A percentile compares a stretch with the other conserved stretches of the same genome.
Conservation (phyloP, 2,113 vertebrate genomes). For the Saccopteryx leptura region DNA sequence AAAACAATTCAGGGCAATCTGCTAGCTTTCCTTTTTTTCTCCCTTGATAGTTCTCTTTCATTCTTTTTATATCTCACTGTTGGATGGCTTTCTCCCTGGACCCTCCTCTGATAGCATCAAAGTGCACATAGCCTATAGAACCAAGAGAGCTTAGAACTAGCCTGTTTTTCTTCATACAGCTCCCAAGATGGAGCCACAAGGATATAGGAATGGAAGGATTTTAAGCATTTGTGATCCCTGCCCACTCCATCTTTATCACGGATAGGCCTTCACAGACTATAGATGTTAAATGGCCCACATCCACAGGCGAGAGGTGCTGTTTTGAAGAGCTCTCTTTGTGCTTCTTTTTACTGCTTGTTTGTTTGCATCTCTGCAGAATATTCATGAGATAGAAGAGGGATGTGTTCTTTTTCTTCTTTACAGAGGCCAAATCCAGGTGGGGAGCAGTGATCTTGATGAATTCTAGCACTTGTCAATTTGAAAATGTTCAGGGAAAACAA, state of each 20-base stretch:
- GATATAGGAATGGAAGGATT: neutral
- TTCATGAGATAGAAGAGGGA: constrained; percentile 69
- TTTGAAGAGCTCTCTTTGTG: neutral
- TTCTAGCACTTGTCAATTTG: constrained; percentile 79
- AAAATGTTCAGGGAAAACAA: constrained; percentile 83
- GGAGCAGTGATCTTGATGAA: constrained; percentile 76
- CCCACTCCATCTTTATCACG: neutral
- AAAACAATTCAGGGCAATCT: constrained; percentile 12
- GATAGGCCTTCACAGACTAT: neutral
- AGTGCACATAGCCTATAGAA: neutral
- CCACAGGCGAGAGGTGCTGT: neutral
- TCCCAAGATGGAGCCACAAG: neutral
- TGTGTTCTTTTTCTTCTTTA: constrained; percentile 41
- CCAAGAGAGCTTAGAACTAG: neutral
- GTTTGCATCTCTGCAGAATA: constrained; percentile 52
- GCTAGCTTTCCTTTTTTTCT: neutral
- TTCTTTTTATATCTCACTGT: neutral
- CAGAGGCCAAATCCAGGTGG: constrained; percentile 78
- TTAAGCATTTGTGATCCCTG: neutral
- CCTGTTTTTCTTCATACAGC: neutral
- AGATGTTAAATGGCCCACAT: neutral
- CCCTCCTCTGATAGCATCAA: neutral
- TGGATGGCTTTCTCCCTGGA: neutral
- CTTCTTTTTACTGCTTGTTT: constrained; percentile 28
- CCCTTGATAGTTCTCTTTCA: neutral